Percentiles rank a stretch among this genome's conserved stretches.
phyloP scores from a whole-genome alignment of 23 tunicate species.

The Ciona savignyi region DNA sequence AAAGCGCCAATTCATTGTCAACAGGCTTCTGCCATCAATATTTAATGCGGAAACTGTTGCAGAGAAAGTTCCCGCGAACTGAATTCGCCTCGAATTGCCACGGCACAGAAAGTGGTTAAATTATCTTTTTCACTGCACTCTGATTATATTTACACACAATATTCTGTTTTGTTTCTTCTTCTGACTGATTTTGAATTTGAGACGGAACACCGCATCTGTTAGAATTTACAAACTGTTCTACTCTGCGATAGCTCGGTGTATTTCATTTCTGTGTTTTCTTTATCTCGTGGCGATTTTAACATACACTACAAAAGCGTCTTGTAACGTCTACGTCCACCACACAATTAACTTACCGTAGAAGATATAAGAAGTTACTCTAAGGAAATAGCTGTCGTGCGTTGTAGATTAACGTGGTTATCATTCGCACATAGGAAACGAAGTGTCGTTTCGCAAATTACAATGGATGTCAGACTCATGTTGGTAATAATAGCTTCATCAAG shows the following conservation, averaged over 20 bases:
- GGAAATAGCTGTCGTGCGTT: not conserved
- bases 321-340: not conserved
- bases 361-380: no score
- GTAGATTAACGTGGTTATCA: not conserved
- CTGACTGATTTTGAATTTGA: no score
- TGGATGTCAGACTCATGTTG: no score
- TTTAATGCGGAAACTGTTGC: constrained; percentile 22
- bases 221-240: not conserved
- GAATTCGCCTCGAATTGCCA: not conserved
- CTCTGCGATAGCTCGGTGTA: not conserved
- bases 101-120: no score
- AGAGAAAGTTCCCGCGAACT: constrained; percentile 2
- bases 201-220: no score
- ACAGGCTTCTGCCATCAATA: constrained; percentile 4
- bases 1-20: not conserved
- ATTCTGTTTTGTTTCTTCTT: no score
- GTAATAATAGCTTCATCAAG: no score
- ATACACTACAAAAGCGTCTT: not conserved
- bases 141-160: no score
- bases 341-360: not conserved
- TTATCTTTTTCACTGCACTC: no score
- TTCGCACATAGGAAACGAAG: not conserved
- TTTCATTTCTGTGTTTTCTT: not conserved
- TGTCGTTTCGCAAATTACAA: not conserved
- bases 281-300: not conserved